Evolutionary conservation across 1,140 invertebrate species (phyloP), one percentile per base, ranked within the genome.

Genomic region (Psix sp.): DNA sequence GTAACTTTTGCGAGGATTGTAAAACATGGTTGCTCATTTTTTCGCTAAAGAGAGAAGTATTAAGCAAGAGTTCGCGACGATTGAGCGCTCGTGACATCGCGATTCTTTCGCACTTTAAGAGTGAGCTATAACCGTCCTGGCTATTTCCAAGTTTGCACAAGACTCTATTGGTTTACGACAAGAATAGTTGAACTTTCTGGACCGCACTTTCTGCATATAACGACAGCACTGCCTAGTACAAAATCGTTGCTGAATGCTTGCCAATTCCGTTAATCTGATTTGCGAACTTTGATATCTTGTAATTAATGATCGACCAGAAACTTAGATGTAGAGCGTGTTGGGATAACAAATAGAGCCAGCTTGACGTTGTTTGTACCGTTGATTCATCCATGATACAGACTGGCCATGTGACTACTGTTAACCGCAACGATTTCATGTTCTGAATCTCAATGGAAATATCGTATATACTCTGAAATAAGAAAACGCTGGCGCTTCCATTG

Each of bases 241-340:
- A 46, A 54, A 54, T 46, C 60, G 49, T 20, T 38, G 42, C 33
- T 39, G 49, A 65, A 56, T 35, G 26, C 51, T 66, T 66, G 62
- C 51, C 62, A 49, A 66, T 66, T 56, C 26, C 36, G 43, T 39
- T 66, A 56, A 66, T 66, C 62, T 49, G 51, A 56, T 66, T 66
- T 56, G 43, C 51, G 15, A 57, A 57, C 62, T 56, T 66, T 57
- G 62, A 56, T 56, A 56, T 56, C 51, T 38, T 4, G 35, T 43
- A 66, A 66, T 66, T 49, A 66, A 49, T 36, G 43, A 57, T 49
- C 62, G 24, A 13, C 17, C 35, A 7, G 33, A 35, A 56, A 66
- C 62, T 66, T 56, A 13, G 18, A 36, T 66, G 42, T 49, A n/a
- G n/a, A n/a, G n/a, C n/a, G n/a, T n/a, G n/a, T n/a, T n/a, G n/a